phyloP scores from a whole-genome alignment of 2,113 vertebrate species.

The Pelecanoides urinatrix region DNA sequence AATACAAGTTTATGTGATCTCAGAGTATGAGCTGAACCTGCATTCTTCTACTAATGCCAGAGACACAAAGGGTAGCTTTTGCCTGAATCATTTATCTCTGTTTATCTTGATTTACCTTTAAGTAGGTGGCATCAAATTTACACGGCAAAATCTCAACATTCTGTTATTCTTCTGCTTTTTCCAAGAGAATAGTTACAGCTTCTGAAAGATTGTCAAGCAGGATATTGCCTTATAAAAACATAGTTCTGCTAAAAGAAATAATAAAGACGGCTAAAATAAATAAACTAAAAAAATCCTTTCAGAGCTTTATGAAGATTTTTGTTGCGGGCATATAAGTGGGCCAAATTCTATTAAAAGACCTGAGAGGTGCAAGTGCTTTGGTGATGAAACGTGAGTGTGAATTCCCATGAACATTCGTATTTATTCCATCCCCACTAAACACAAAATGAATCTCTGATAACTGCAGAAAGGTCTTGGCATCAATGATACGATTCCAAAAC shows the following conservation, averaged over 20 bases:
- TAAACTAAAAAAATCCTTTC: rapidly evolving
- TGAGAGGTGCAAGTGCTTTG: neutral
- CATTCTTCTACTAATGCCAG: neutral
- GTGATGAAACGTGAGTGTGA: neutral
- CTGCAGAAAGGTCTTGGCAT: neutral
- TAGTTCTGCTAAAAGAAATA: neutral
- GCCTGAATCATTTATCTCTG: neutral
- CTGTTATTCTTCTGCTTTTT: neutral
- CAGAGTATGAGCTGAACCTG: neutral
- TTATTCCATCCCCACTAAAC: neutral
- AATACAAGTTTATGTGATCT: neutral
- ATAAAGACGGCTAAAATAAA: neutral
- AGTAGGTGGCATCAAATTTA: neutral
- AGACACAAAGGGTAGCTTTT: neutral
- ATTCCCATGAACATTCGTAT: neutral
- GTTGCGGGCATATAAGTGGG: neutral
- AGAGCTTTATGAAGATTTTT: neutral
- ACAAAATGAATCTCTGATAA: neutral
- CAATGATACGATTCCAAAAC: rapidly evolving
- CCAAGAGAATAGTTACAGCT: neutral
- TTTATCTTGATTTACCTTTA: neutral
- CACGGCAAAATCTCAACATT: neutral
- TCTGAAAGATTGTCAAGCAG: neutral
- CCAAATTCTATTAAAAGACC: neutral
- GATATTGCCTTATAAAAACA: neutral